These are phyloP conservation scores for Andrena minutula DNA, from an alignment of 2,888 invertebrate species.

Conservation along the genomic window DNA sequence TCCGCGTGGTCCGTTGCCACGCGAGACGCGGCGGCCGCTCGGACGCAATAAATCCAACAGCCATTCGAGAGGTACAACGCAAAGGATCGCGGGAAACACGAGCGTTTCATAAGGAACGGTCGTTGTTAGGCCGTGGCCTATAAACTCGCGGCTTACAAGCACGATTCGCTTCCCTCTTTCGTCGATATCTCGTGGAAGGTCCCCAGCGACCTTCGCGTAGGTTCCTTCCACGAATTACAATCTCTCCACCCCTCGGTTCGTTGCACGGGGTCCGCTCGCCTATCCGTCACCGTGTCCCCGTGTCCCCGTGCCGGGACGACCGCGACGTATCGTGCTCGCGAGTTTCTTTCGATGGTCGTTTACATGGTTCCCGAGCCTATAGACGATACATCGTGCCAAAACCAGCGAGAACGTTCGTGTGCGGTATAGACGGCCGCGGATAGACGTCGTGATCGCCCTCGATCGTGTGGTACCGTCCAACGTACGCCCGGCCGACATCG, in stretches of 20 bases:
- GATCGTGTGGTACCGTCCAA: slow-evolving; percentile 41
- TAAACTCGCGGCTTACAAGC: slow-evolving; percentile 63
- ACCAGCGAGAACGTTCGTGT: slow-evolving; percentile 54
- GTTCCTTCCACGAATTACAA: slow-evolving; percentile 36
- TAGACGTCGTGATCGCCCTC: slow-evolving; percentile 53
- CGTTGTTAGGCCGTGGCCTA: slow-evolving; percentile 56
- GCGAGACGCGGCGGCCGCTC: slow-evolving; percentile 6
- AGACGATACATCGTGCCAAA: slow-evolving; percentile 60
- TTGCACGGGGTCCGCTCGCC: slow-evolving; percentile 5
- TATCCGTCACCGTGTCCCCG: slow-evolving; percentile 25
- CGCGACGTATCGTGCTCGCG: slow-evolving; percentile 30
- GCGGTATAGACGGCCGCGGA: slow-evolving; percentile 36
- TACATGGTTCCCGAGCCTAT: slow-evolving; percentile 53
- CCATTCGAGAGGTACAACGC: slow-evolving; percentile 27
- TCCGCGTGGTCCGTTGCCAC: slow-evolving; percentile 34
- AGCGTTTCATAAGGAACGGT: slow-evolving; percentile 49
- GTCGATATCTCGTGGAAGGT: slow-evolving; percentile 40
- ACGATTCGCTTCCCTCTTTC: slow-evolving; percentile 59
- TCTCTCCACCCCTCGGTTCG: not conserved
- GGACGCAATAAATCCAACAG: slow-evolving; percentile 59
- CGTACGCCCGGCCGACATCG: slow-evolving; percentile 4
- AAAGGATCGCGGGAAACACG: slow-evolving; percentile 57
- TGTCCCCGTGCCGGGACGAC: slow-evolving; percentile 1
- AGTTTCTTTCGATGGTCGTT: slow-evolving; percentile 24
- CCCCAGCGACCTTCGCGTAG: slow-evolving; percentile 43